Percentiles rank a stretch among this genome's conserved stretches.
phyloP scores from a whole-genome alignment of 2,797 vertebrate species.

The Xenopus petersii region DNA sequence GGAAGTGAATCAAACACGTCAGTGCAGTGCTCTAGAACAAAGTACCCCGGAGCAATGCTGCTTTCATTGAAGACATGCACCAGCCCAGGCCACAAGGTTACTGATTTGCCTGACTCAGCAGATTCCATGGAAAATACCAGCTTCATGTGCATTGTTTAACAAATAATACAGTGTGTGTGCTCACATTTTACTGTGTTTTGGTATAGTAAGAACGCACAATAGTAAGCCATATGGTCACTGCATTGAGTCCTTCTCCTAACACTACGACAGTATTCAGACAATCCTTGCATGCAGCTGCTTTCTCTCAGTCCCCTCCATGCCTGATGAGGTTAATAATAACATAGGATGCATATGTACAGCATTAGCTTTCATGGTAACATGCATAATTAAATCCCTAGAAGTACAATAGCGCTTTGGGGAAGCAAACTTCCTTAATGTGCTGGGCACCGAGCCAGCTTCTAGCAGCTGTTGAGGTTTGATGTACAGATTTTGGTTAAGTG shows the following conservation, averaged over 20 bases:
- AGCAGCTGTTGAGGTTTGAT: constrained; percentile 72
- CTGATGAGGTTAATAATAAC: constrained; percentile 74
- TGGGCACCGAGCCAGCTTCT: constrained; percentile 68
- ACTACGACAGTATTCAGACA: constrained; percentile 51
- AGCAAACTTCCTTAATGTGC: constrained; percentile 71
- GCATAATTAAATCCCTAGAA: constrained; percentile 73
- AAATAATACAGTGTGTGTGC: too few relatives aligned
- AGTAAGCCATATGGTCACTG: constrained; percentile 39
- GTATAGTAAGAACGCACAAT: constrained; percentile 28
- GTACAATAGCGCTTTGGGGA: constrained; percentile 70
- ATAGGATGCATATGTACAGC: constrained; percentile 69
- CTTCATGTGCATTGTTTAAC: background rate
- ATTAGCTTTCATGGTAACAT: constrained; percentile 73
- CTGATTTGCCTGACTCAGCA: too few relatives aligned
- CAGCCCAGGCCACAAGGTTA: too few relatives aligned
- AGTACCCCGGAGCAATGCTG: too few relatives aligned
- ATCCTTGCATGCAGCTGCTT: constrained; percentile 61
- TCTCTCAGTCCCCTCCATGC: constrained; percentile 51
- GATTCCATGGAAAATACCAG: too few relatives aligned
- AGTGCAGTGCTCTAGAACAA: too few relatives aligned
- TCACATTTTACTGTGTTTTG: constrained; percentile 16
- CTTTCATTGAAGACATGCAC: too few relatives aligned
- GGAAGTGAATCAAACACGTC: too few relatives aligned
- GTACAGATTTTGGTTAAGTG: constrained; percentile 74
- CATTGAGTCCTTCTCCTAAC: constrained; percentile 45